Percentiles rank a stretch among this genome's conserved stretches.
These are phyloP conservation scores for Mesochorus sp. DNA, from an alignment of 2,888 invertebrate genomes.

Conservation along the genomic window DNA sequence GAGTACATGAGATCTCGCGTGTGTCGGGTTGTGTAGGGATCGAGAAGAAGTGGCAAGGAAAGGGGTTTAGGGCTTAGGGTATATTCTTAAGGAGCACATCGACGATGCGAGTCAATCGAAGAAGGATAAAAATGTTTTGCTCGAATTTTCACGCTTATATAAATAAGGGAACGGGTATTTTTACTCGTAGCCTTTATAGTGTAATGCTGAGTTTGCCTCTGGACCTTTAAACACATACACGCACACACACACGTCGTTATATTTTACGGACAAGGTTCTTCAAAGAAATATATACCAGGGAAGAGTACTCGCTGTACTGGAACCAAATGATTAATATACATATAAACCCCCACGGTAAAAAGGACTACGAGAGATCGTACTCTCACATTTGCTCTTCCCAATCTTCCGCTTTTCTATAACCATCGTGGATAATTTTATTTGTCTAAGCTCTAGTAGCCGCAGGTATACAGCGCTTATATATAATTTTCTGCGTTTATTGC, in stretches of 20 bases:
- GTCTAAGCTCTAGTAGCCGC: conserved; percentile 25
- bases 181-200: not conserved
- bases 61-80: conserved; percentile 56
- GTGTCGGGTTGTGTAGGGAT: conserved; percentile 57
- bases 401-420: conserved; percentile 16
- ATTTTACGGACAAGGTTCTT: conserved; percentile 65
- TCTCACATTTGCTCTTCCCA: conserved; percentile 43
- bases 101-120: conserved; percentile 72
- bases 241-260: not conserved
- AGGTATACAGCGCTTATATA: conserved; percentile 12
- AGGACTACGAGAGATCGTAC: not conserved
- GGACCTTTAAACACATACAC: conserved; percentile 73
- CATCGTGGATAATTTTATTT: conserved; percentile 47
- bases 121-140: conserved; percentile 76
- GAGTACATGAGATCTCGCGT: conserved; percentile 19
- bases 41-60: conserved; percentile 49
- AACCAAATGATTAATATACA: conserved; percentile 75
- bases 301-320: conserved; percentile 65
- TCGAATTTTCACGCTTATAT: conserved; percentile 59
- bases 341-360: not conserved
- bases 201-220: conserved; percentile 66
- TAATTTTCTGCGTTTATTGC: conserved; percentile 15
- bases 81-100: conserved; percentile 68
- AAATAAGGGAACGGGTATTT: not conserved
- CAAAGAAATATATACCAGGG: conserved; percentile 75